Evolutionary conservation across 2,113 vertebrate genomes (phyloP).

Genomic region (Lepus europaeus): DNA sequence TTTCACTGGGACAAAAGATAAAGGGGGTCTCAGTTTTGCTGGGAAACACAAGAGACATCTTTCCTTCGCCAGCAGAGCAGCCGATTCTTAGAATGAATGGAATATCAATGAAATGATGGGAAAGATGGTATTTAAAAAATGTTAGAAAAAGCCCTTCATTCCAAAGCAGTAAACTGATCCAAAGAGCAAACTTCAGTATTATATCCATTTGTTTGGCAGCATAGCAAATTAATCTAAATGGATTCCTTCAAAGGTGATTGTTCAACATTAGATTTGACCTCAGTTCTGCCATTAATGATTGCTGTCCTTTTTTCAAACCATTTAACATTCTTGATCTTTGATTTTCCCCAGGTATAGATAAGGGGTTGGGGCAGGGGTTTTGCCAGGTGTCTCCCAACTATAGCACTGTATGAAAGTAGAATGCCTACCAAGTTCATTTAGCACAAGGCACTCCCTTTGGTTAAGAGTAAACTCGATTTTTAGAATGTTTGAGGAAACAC

Average conservation of each 20-base stretch:
- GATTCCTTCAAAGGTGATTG: background rate
- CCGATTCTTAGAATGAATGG: background rate
- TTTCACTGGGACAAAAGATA: background rate
- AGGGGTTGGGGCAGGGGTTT: background rate
- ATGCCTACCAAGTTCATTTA: slow-evolving; percentile 21
- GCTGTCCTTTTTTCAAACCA: slow-evolving; percentile 7
- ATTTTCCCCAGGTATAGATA: background rate
- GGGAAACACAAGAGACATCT: background rate
- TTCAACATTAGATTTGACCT: background rate
- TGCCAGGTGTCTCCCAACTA: background rate
- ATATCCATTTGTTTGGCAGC: background rate
- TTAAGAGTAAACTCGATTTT: slow-evolving; percentile 12
- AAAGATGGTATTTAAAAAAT: background rate
- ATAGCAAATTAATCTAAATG: slow-evolving; percentile 15
- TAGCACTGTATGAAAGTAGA: background rate
- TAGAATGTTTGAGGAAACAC: slow-evolving; percentile 43
- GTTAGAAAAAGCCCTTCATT: background rate
- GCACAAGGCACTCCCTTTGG: background rate
- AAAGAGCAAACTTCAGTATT: slow-evolving; percentile 31
- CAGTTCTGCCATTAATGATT: slow-evolving; percentile 39
- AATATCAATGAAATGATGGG: background rate
- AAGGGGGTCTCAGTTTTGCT: background rate
- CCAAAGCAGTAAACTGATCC: slow-evolving; percentile 7
- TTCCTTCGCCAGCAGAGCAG: background rate
- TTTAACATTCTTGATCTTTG: background rate